Conservation (phyloP, 2,797 vertebrate species). For the Babyrousa celebensis region DNA sequence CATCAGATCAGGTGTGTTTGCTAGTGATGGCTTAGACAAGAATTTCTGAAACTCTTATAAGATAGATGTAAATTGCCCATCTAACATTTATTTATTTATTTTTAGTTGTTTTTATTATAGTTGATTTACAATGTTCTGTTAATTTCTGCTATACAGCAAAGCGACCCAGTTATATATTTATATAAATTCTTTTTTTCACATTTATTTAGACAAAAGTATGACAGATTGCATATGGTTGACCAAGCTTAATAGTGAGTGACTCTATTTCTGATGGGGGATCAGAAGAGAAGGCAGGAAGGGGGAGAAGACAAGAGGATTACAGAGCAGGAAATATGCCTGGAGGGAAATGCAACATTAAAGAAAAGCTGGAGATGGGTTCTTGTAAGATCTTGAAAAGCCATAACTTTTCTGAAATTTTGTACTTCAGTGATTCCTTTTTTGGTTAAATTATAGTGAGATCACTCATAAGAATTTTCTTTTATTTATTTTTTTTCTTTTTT, state of each 20-base stretch:
- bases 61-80: neutral
- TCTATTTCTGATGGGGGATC: neutral
- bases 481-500: neutral
- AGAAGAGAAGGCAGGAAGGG: neutral
- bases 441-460: neutral
- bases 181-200: neutral
- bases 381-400: neutral
- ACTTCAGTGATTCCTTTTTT: neutral
- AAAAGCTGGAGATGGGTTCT: neutral
- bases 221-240: neutral
- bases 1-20: neutral
- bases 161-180: no score
- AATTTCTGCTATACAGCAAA: no score
- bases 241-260: neutral
- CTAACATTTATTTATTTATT: slow-evolving; percentile 13
- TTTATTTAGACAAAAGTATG: slow-evolving; percentile 49
- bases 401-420: slow-evolving; percentile 58
- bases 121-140: no score
- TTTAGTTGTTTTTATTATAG: no score
- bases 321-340: neutral
- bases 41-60: slow-evolving; percentile 10
- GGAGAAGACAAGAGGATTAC: neutral
- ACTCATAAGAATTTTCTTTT: slow-evolving; percentile 14
- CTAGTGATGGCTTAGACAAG: neutral
- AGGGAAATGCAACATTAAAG: slow-evolving; percentile 51